Evolutionary conservation across 2,888 invertebrate species (phyloP).

Genomic region (Agonopterix heracliana): DNA sequence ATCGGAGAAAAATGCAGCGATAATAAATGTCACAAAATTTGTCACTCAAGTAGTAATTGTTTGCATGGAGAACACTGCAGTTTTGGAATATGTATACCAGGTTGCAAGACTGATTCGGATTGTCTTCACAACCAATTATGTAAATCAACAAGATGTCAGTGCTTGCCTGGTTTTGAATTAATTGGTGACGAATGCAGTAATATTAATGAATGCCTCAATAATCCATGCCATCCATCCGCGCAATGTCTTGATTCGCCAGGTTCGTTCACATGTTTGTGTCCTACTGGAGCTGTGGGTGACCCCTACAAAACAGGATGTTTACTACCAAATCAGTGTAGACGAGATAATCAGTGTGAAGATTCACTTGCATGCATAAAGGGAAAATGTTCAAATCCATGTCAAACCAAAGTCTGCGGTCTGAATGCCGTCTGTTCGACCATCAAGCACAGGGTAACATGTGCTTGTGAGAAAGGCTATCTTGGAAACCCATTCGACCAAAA

Average conservation of each 20-base stretch:
- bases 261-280: slow-evolving; percentile 87
- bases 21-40: slow-evolving; percentile 88
- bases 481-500: slow-evolving; percentile 86
- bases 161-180: slow-evolving; percentile 84
- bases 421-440: slow-evolving; percentile 85
- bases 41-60: slow-evolving; percentile 93
- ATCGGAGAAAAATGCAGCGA: slow-evolving; percentile 89
- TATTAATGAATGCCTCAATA: slow-evolving; percentile 87
- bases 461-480: slow-evolving; percentile 87
- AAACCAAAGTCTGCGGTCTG: slow-evolving; percentile 81
- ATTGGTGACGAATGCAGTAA: slow-evolving; percentile 86
- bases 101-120: slow-evolving; percentile 88
- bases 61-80: slow-evolving; percentile 92
- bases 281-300: slow-evolving; percentile 85
- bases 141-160: slow-evolving; percentile 83
- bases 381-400: slow-evolving; percentile 89
- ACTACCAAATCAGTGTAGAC: slow-evolving; percentile 84
- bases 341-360: slow-evolving; percentile 84
- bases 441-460: slow-evolving; percentile 83
- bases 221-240: slow-evolving; percentile 88
- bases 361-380: slow-evolving; percentile 84
- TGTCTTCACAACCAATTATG: slow-evolving; percentile 89
- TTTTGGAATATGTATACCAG: slow-evolving; percentile 87
- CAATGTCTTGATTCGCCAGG: slow-evolving; percentile 87
- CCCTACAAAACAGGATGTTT: slow-evolving; percentile 82